phyloP scores from a whole-genome alignment of 2,797 vertebrate genomes.

The Acipenser oxyrinchus region DNA sequence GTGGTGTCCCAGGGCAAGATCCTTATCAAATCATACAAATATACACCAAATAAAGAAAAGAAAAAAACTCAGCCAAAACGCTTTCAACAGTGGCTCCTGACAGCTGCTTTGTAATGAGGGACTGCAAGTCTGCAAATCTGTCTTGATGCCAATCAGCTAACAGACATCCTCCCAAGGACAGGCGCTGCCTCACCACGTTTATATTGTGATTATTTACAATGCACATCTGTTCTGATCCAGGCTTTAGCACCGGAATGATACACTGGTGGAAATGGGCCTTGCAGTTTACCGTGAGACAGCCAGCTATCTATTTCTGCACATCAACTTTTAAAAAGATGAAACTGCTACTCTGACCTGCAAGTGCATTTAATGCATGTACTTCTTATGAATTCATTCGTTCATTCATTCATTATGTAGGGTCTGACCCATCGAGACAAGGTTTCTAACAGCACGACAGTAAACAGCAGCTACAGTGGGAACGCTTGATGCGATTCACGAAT shows the following conservation, averaged over 20 bases:
- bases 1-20: neutral
- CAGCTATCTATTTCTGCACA: neutral
- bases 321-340: constrained; percentile 21
- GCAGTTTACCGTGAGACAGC: constrained; percentile 12
- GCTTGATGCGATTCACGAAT: too few relatives aligned
- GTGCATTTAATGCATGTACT: neutral
- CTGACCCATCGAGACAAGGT: too few relatives aligned
- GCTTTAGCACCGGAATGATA: constrained; percentile 6
- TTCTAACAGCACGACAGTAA: too few relatives aligned
- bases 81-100: too few relatives aligned
- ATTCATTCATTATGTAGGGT: too few relatives aligned
- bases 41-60: too few relatives aligned
- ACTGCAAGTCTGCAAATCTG: neutral
- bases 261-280: neutral
- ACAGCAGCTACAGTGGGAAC: too few relatives aligned
- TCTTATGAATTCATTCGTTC: too few relatives aligned
- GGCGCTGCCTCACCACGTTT: constrained; percentile 5
- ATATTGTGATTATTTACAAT: constrained; percentile 16
- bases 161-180: constrained; percentile 4
- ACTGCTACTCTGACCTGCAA: constrained; percentile 14
- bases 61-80: too few relatives aligned
- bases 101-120: neutral
- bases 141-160: neutral
- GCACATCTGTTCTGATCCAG: constrained; percentile 14
- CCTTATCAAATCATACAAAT: neutral